Evolutionary conservation across 2,113 vertebrate genomes (phyloP), one percentile per base, ranked within the genome.

Genomic region (Beaufortia kweichowensis): DNA sequence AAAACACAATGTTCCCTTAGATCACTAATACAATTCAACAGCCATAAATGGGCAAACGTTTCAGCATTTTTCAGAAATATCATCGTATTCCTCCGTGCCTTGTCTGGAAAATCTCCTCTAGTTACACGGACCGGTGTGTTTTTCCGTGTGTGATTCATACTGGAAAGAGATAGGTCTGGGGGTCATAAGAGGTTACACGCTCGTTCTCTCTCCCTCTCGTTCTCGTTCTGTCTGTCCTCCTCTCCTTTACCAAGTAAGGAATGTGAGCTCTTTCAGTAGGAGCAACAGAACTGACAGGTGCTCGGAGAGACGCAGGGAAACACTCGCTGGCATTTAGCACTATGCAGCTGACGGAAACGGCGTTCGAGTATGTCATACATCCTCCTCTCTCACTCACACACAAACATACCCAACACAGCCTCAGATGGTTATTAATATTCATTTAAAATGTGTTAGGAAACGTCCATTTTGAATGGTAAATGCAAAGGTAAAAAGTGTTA

Each of bases 241-340:
- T 66, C 81, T 81, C 82, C 82, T 81, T 79, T 85, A 87, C 87
- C 87, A 88, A 88, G 84, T 87, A 86, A 87, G 85, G 87, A 87
- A 80, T 84, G 81, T 79, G 76, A 76, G 61, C 78, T 85, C 79
- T 85, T 84, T 82, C 67, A 73, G 80, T 82, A 39, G 61, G 76
- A 84, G 79, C 85, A 85, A 79, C 84, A 84, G 73, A 83, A 84
- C 83, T 83, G 86, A 87, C 90, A 92, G 89, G 86, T 90, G 89
- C 85, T 88, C 82, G 84, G 84, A 83, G 75, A 35, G 73, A 33
- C 72, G 75, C 48, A 75, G 82, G 81, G 75, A 87, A 69, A 83
- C 81, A 84, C 80, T 87, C 79, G 79, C 75, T 86, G 85, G 84
- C 85, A 89, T 90, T 89, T 90, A 88, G 83, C 83, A 80, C 75